Evolutionary conservation across 2,797 vertebrate species (phyloP), one percentile per base, ranked within the genome.

Genomic region (Danio albolineatus): DNA sequence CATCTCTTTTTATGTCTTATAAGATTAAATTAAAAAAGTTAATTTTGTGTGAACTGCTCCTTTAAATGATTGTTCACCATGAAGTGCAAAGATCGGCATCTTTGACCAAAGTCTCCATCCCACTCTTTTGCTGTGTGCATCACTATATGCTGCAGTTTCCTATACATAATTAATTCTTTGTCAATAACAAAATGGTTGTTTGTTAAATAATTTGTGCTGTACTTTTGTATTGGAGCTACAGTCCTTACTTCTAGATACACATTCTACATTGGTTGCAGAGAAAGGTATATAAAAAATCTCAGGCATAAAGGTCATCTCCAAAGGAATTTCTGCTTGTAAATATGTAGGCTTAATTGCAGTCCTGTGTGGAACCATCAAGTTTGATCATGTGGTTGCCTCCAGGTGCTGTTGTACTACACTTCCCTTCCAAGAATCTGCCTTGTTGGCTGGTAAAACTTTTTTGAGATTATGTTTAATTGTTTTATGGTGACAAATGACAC

Each of bases 281-380:
- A 62, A 62, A 39, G 39, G n/a, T n/a, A n/a, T n/a, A n/a, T n/a
- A 1, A 13, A 19, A n/a, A 0, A 16, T 16, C 28, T n/a, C 41
- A 1, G 70, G 5, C 54, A 59, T 46, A 53, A 53, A 53, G 38
- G 38, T 53, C 46, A 17, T 38, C 36, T 64, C 8, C 60, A n/a
- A 53, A 75, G 13, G 60, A 75, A 74, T 62, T 49, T 75, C 36
- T 1, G 5, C 59, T 41, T 41, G n/a, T 75, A 75, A 75, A 62
- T 46, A 19, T 41, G 19, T 67, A 39, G 57, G 36, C 4, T 73
- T 9, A 53, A 21, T 16, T n/a, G 49, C 48, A 54, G 46, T 39
- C n/a, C 38, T 43, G 10, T 14, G 38, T 41, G n/a, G 12, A 38
- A 64, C 49, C 38, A 46, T 36, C 4, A 46, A 17, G 62, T 39